Base-by-base conservation (phyloP, 2,113 vertebrate species). In the Rynchops niger region DNA sequence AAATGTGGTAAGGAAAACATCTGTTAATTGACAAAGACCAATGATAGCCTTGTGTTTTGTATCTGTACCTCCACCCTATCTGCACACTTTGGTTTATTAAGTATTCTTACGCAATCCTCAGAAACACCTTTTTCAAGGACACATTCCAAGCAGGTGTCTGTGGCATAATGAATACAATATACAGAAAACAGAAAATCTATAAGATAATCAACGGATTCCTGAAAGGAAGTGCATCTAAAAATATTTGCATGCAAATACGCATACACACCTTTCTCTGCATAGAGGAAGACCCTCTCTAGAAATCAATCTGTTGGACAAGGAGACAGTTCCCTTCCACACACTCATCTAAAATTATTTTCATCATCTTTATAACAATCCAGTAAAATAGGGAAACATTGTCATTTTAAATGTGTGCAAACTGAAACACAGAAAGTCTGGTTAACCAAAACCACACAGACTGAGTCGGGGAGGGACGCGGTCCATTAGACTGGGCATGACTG, bases 1-100 rank as follows among this genome's bases (percentile, higher is more conserved):
- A 94, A 80, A 92, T 3, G 4, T 7, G 52, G 22, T 42, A 83
- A 70, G 65, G 91, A 93, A 93, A 93, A 58, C 61, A 88, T 36
- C 56, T 89, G 70, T 76, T 91, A 94, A 77, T 13, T 62, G 63
- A 21, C 55, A 61, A 78, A 76, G 18, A 12, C 22, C 36, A 55
- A 36, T 6, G 38, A 76, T 34, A 82, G 20, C 45, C 73, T 58
- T 66, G 14, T 34, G 29, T 2, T 88, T 72, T 58, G 11, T 66
- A 45, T n/a, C 55, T 47, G 0, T 25, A 23, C 29, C 90, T 45
- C 69, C 36, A 38, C 5, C 9, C 15, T 67, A 38, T 6, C 76
- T 42, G n/a, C 62, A 88, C 11, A 4, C 47, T 92, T 43, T 3
- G 30, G 34, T 77, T 91, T 70, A 63, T 61, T 67, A 85, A 71